Conservation (phyloP, 1,140 invertebrate species). For the Zaprionus africanus region DNA sequence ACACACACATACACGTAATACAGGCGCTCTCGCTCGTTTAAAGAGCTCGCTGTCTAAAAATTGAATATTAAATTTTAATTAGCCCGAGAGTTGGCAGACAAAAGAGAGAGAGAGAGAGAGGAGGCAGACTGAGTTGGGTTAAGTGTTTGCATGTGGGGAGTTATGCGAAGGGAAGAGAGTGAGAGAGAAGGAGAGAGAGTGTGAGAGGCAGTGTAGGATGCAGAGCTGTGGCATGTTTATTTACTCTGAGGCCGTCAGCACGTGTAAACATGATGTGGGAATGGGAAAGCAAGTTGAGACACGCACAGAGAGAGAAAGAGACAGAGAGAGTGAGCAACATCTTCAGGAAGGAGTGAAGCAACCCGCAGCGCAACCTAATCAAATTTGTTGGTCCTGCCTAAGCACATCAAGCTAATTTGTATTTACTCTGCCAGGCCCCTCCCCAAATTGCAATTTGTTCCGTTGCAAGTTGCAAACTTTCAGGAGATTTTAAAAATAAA, state of each 20-base stretch:
- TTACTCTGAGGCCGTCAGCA: slow-evolving; percentile 25
- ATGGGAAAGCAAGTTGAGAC: neutral
- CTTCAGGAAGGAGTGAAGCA: neutral
- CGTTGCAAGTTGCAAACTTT: slow-evolving; percentile 10
- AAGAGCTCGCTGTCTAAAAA: slow-evolving; percentile 56
- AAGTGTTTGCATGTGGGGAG: slow-evolving; percentile 9
- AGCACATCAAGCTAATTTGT: slow-evolving; percentile 34
- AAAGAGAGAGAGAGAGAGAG: neutral
- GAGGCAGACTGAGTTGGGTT: neutral
- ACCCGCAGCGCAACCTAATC: slow-evolving; percentile 26
- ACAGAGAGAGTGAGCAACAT: neutral
- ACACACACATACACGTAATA: slow-evolving; percentile 17
- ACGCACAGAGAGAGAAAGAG: neutral
- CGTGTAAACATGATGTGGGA: slow-evolving; percentile 33
- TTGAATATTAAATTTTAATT: slow-evolving; percentile 80
- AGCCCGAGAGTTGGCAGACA: slow-evolving; percentile 42
- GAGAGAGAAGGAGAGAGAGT: neutral
- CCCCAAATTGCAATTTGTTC: slow-evolving; percentile 11
- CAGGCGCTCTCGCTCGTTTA: slow-evolving; percentile 1
- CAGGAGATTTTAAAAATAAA: neutral
- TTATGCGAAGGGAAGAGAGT: slow-evolving; percentile 2
- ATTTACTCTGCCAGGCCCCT: neutral
- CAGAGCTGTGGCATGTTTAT: slow-evolving; percentile 30
- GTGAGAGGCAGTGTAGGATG: neutral
- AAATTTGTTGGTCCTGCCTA: slow-evolving; percentile 20